phyloP scores from a whole-genome alignment of 2,113 vertebrate species.

The Lagopus muta region DNA sequence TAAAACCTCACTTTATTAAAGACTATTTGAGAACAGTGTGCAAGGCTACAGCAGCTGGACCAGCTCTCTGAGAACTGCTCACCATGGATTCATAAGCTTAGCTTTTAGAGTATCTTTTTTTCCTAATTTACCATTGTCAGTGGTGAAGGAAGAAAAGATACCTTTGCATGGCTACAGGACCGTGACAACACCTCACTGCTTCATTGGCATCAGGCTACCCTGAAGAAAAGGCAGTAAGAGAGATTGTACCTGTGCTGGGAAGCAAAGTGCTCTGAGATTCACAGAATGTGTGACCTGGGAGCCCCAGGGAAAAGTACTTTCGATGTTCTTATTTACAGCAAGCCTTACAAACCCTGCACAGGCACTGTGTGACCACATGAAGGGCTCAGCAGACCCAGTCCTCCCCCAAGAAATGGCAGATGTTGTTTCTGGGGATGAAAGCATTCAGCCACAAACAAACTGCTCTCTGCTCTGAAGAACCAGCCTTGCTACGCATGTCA shows the following conservation, averaged over 20 bases:
- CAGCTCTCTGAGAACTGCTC: background rate
- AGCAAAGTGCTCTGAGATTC: background rate
- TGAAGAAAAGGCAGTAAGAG: background rate
- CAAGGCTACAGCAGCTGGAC: conserved; percentile 5
- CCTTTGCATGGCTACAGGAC: background rate
- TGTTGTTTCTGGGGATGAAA: background rate
- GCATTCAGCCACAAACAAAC: background rate
- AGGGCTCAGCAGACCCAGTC: background rate
- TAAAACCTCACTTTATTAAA: conserved; percentile 15
- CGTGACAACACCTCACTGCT: background rate
- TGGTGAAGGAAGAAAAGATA: background rate
- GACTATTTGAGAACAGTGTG: background rate
- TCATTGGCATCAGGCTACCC: background rate
- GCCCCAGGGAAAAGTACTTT: background rate
- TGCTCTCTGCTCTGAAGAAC: background rate
- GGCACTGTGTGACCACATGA: background rate
- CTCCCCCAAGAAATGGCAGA: background rate
- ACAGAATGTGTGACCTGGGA: background rate
- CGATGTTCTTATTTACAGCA: background rate
- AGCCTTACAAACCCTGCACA: background rate
- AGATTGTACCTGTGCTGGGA: background rate
- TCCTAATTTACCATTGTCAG: background rate
- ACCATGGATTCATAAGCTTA: background rate
- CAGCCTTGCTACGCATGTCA: background rate
- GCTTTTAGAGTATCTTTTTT: background rate